Percentiles rank a stretch among this genome's conserved stretches.
Conservation (phyloP, 2,113 vertebrate species). For the Prunella himalayana region DNA sequence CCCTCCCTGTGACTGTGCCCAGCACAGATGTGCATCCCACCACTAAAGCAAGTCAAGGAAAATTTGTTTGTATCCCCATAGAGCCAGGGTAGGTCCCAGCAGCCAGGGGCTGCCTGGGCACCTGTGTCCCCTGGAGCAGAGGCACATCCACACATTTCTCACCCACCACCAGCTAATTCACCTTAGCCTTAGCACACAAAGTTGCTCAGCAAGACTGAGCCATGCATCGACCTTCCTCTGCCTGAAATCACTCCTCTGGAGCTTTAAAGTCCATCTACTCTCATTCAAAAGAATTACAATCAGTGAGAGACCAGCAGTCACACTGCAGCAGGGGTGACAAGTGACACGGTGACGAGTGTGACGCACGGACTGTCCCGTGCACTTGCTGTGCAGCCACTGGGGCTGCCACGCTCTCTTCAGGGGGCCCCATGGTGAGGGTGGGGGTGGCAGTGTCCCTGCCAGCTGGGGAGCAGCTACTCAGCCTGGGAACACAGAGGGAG, state of each 20-base stretch:
- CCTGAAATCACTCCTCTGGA: background rate
- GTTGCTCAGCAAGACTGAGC: background rate
- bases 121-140: background rate
- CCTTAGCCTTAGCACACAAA: background rate
- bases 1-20: background rate
- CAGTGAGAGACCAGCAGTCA: background rate
- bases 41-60: background rate
- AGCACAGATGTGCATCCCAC: rapidly evolving
- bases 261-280: background rate
- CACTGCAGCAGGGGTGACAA: background rate
- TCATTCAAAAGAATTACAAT: rapidly evolving
- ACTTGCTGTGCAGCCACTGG: background rate
- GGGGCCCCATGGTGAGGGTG: rapidly evolving
- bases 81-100: rapidly evolving
- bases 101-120: background rate
- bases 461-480: background rate
- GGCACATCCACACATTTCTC: background rate
- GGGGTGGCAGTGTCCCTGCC: background rate
- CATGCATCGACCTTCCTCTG: rapidly evolving
- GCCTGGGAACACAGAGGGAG: background rate
- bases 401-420: background rate
- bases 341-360: rapidly evolving
- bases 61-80: background rate
- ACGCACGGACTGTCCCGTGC: rapidly evolving
- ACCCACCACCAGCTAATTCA: background rate